Evolutionary conservation across 1,140 invertebrate genomes (phyloP).

Genomic region (Hypothenemus hampei): DNA sequence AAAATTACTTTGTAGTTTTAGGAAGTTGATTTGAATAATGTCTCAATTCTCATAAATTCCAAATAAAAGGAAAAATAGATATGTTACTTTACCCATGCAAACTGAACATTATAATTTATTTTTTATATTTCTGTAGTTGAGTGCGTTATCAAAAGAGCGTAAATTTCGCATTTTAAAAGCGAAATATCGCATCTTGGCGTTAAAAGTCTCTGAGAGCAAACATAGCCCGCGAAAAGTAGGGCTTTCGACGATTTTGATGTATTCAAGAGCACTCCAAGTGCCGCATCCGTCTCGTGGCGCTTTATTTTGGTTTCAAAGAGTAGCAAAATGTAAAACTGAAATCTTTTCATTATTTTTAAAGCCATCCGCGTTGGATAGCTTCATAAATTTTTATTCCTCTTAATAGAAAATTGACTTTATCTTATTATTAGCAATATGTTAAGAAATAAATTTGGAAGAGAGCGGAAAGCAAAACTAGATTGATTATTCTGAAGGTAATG

Average conservation of each 20-base stretch:
- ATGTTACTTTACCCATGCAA: slow-evolving; percentile 10
- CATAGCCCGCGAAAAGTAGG: slow-evolving; percentile 26
- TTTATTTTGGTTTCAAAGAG: slow-evolving; percentile 29
- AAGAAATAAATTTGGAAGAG: no score
- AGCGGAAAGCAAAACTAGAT: no score
- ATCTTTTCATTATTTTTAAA: slow-evolving; percentile 26
- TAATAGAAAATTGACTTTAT: no score
- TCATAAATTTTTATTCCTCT: slow-evolving; percentile 8
- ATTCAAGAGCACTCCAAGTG: slow-evolving; percentile 27
- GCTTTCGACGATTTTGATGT: slow-evolving; percentile 28
- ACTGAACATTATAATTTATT: slow-evolving; percentile 21
- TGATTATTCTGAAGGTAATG: slow-evolving; percentile 24
- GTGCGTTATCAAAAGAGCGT: slow-evolving; percentile 26
- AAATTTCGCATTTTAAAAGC: slow-evolving; percentile 27
- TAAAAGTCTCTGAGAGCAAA: slow-evolving; percentile 28
- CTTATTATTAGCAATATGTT: no score
- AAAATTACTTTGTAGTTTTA: neutral
- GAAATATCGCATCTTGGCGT: slow-evolving; percentile 25
- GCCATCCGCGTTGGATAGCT: slow-evolving; percentile 1
- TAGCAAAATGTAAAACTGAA: slow-evolving; percentile 28
- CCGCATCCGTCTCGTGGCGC: slow-evolving; percentile 25
- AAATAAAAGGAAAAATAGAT: slow-evolving; percentile 4
- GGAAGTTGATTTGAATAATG: neutral
- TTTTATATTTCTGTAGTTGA: slow-evolving; percentile 19
- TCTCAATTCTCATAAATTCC: neutral